Evolutionary conservation across 2,797 vertebrate genomes (phyloP), one percentile per base, ranked within the genome.

Genomic region (Epinephelus coioides): DNA sequence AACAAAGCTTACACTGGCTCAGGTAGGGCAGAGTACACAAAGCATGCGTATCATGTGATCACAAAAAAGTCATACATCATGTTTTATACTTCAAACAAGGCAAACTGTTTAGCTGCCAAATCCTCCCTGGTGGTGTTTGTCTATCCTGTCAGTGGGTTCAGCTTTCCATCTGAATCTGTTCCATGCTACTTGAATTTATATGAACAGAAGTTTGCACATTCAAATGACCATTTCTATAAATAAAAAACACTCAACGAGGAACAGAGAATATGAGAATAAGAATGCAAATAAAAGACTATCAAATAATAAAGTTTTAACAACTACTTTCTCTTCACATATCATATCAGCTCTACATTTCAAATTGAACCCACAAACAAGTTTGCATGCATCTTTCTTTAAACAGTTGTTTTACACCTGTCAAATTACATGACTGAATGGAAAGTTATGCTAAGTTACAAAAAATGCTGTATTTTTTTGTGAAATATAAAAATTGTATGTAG

Each of bases 1-100:
- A 61, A 73, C 56, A 47, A 25, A 76, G 65, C 25, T 25, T 40
- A 18, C 25, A 23, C 40, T 70, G 43, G 10, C 69, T 14, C 38
- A 73, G 30, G 40, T 9, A 47, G 34, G 38, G 17, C 50, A 79
- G 25, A 80, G 34, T 46, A 43, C 40, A 43, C 54, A 12, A 44
- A 23, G 18, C 6, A 15, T 0, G 23, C 19, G n/a, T 21, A 14
- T 69, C 54, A 72, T 23, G 23, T 57, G 49, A 76, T 69, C 11
- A 14, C 27, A 62, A 27, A 57, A 34, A 73, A 43, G 40, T 50
- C 44, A n/a, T 62, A 11, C 9, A 18, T 73, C 47, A 56, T 72
- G 19, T 30, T 60, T 61, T 18, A 40, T 43, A 19, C 21, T 55
- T 78, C 30, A 73, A 30, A 69, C 46, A 47, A 21, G 2, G 30